Conservation (phyloP, 2,888 invertebrate genomes). For the Campoplex nolae region DNA sequence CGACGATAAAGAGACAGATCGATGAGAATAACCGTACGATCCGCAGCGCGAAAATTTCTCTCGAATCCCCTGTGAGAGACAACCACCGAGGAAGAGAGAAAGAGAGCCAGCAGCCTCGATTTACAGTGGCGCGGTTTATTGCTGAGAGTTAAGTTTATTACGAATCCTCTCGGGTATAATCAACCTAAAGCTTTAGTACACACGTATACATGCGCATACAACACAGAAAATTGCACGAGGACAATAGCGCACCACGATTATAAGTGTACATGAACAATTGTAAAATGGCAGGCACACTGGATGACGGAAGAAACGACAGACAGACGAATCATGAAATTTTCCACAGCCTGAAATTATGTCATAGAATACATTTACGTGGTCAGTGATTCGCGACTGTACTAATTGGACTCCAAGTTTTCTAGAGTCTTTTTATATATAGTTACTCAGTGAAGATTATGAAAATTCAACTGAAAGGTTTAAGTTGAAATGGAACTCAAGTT, state of each 20-base stretch:
- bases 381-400: slow-evolving; percentile 8
- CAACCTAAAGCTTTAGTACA: slow-evolving; percentile 38
- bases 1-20: slow-evolving; percentile 25
- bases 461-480: background rate
- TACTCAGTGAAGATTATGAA: background rate
- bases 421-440: background rate
- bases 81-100: background rate
- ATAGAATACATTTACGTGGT: slow-evolving; percentile 31
- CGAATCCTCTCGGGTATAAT: slow-evolving; percentile 49
- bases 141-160: slow-evolving; percentile 54
- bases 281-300: slow-evolving; percentile 11
- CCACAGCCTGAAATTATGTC: slow-evolving; percentile 23
- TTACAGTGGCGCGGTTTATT: slow-evolving; percentile 44
- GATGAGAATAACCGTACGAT: slow-evolving; percentile 32
- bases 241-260: slow-evolving; percentile 6
- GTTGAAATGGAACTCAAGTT: background rate
- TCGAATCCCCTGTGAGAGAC: slow-evolving; percentile 17
- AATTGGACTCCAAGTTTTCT: slow-evolving; percentile 6
- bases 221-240: slow-evolving; percentile 10
- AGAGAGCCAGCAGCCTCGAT: background rate
- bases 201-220: background rate
- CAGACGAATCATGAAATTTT: slow-evolving; percentile 38
- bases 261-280: slow-evolving; percentile 11
- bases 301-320: slow-evolving; percentile 27
- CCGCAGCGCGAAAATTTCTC: slow-evolving; percentile 35